Conservation (phyloP, 1,140 invertebrate genomes). For the Drosophila leontia region DNA sequence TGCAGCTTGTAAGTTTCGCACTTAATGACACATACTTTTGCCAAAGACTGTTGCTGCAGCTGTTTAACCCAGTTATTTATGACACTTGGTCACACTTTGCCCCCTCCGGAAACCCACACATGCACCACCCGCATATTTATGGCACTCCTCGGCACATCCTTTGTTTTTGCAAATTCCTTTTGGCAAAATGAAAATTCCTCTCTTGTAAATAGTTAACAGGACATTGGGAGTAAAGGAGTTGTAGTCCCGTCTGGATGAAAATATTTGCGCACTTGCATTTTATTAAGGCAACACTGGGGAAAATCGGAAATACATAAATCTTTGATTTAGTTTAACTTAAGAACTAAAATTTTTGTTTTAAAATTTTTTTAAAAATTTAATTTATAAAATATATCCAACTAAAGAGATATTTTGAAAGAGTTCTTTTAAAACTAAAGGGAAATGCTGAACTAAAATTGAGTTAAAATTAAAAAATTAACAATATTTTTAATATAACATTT, state of each 20-base stretch:
- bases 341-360: neutral
- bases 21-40: constrained; percentile 70
- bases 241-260: constrained; percentile 53
- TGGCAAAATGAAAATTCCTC: constrained; percentile 81
- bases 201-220: constrained; percentile 53
- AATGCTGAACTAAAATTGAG: no score
- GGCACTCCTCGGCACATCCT: constrained; percentile 2
- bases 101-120: neutral
- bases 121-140: constrained; percentile 7
- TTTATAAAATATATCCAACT: neutral
- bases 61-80: constrained; percentile 78
- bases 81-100: constrained; percentile 68
- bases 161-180: constrained; percentile 76
- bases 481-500: no score
- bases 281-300: constrained; percentile 40
- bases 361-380: neutral
- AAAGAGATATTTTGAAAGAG: no score
- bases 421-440: no score
- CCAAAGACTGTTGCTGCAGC: constrained; percentile 61
- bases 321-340: neutral
- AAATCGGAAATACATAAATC: neutral
- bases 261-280: constrained; percentile 72
- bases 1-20: constrained; percentile 62
- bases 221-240: constrained; percentile 31
- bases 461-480: no score